These are phyloP conservation scores for Oncopodura yosiiana DNA, from an alignment of 1,140 invertebrate species.

Conservation along the genomic window DNA sequence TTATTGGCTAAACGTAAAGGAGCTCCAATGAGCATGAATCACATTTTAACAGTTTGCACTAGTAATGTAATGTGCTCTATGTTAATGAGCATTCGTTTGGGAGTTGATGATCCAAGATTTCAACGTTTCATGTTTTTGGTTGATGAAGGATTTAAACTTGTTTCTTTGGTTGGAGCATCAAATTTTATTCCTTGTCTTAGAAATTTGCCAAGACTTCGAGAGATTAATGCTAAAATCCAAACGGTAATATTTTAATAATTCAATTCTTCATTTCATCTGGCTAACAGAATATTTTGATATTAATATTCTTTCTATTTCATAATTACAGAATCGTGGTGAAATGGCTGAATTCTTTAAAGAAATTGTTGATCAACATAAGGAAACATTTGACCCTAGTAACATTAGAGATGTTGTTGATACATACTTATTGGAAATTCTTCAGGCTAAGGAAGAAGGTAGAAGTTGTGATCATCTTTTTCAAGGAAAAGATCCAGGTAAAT, in stretches of 20 bases:
- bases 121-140: slow-evolving; percentile 67
- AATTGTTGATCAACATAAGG: slow-evolving; percentile 66
- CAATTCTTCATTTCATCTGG: no score
- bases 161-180: slow-evolving; percentile 52
- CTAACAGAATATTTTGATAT: no score
- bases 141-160: slow-evolving; percentile 78
- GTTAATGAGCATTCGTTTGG: slow-evolving; percentile 77
- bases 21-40: slow-evolving; percentile 57
- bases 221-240: slow-evolving; percentile 62
- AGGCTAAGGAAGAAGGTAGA: slow-evolving; percentile 61
- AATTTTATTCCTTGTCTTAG: slow-evolving; percentile 61
- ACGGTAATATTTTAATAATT: slow-evolving; percentile 39
- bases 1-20: slow-evolving; percentile 51
- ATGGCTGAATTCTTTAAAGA: slow-evolving; percentile 75
- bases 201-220: slow-evolving; percentile 62
- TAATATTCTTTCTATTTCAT: neutral
- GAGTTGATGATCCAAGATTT: slow-evolving; percentile 62
- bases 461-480: slow-evolving; percentile 62
- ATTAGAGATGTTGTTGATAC: slow-evolving; percentile 76
- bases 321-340: slow-evolving; percentile 58
- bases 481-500: slow-evolving; percentile 63
- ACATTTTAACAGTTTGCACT: slow-evolving; percentile 63
- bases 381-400: slow-evolving; percentile 60
- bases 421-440: slow-evolving; percentile 73
- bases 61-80: slow-evolving; percentile 86